These are phyloP conservation scores for Mormyrops boulengeri DNA, from an alignment of 2,797 vertebrate genomes.

Conservation along the genomic window DNA sequence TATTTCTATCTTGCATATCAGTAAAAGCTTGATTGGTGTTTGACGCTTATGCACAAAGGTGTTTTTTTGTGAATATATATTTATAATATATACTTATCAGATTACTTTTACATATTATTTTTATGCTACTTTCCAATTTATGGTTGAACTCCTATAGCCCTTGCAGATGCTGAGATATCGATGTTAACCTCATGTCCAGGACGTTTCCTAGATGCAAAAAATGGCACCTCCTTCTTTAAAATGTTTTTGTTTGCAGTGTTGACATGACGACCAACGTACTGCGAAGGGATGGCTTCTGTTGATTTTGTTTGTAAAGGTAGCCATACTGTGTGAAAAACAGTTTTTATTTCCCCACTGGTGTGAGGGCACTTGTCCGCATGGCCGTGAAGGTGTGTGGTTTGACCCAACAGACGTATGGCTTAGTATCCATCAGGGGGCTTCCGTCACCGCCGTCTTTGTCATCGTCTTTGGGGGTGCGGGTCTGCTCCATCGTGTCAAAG, in stretches of 20 bases:
- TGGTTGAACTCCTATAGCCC: conserved; percentile 61
- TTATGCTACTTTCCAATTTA: conserved; percentile 48
- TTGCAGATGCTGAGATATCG: conserved; percentile 57
- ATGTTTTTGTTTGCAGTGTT: conserved; percentile 38
- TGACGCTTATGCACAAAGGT: conserved; percentile 37
- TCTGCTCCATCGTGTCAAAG: conserved; percentile 49
- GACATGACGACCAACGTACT: conserved; percentile 41
- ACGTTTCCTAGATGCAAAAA: conserved; percentile 26
- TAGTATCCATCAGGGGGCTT: conserved; percentile 84
- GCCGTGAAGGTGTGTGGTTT: conserved; percentile 41
- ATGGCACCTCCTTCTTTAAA: neutral
- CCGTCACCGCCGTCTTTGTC: conserved; percentile 50
- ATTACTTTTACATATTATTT: conserved; percentile 41
- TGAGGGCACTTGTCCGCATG: conserved; percentile 45
- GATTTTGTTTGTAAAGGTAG: conserved; percentile 14
- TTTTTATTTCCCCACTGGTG: neutral
- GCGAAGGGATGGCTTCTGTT: conserved; percentile 52
- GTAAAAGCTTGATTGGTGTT: conserved; percentile 59
- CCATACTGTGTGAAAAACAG: conserved; percentile 52
- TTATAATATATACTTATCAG: conserved; percentile 44
- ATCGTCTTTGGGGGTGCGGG: conserved; percentile 49
- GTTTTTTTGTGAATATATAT: conserved; percentile 26
- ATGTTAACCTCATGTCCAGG: conserved; percentile 28
- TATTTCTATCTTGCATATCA: conserved; percentile 64
- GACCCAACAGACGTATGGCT: conserved; percentile 93